Percentiles rank a stretch among this genome's conserved stretches.
Conservation (phyloP, 2,113 vertebrate species). For the Thinocorus orbignyianus region DNA sequence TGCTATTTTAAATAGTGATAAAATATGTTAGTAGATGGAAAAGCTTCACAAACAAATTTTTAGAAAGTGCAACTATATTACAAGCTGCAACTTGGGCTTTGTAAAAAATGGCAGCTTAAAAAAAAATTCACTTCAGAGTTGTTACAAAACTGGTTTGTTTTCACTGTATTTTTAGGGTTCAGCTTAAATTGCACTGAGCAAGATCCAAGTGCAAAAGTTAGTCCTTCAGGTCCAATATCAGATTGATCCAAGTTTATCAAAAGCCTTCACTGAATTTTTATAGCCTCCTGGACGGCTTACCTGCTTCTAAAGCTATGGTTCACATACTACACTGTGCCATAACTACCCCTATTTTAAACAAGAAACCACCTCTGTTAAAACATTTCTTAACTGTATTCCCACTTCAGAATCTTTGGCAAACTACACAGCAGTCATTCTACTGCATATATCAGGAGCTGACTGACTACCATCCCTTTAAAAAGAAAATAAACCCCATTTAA, state of each 20-base stretch:
- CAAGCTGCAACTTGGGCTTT: background rate
- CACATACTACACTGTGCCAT: background rate
- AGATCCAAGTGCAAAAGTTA: background rate
- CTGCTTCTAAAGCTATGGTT: background rate
- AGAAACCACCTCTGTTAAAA: background rate
- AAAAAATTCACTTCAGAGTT: background rate
- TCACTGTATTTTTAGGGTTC: background rate
- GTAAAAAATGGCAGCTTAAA: background rate
- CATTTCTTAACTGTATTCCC: background rate
- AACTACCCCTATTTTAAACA: background rate
- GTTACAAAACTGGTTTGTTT: background rate
- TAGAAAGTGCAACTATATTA: background rate
- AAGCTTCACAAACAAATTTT: background rate
- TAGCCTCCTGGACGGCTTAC: background rate
- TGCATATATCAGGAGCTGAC: background rate
- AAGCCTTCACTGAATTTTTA: background rate
- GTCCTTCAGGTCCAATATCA: background rate
- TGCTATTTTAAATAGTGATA: background rate
- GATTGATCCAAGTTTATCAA: background rate
- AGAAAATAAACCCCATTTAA: background rate
- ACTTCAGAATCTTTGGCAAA: background rate
- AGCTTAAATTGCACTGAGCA: background rate
- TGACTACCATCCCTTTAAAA: background rate
- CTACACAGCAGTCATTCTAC: background rate
- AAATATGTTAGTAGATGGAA: background rate